Evolutionary conservation across 2,888 invertebrate species (phyloP).

Genomic region (Steromphala cineraria): DNA sequence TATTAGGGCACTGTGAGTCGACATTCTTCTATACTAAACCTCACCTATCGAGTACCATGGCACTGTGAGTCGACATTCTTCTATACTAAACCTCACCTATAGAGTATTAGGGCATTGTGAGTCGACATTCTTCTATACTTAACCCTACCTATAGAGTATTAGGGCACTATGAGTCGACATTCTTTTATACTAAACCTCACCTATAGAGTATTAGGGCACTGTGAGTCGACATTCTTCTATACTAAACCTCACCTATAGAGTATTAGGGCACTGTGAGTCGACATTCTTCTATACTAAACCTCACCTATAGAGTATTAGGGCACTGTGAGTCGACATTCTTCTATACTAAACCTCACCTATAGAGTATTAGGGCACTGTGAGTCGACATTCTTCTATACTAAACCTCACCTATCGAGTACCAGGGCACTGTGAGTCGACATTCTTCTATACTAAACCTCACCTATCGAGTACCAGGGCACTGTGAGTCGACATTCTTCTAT

Average conservation of each 20-base stretch:
- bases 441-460: neutral
- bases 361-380: neutral
- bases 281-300: slow-evolving; percentile 13
- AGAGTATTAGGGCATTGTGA: neutral
- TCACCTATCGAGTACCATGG: neutral
- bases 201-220: neutral
- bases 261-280: slow-evolving; percentile 2
- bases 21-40: slow-evolving; percentile 13
- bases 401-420: neutral
- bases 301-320: neutral
- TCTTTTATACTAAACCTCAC: neutral
- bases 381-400: slow-evolving; percentile 7
- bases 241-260: neutral
- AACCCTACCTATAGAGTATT: neutral
- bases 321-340: slow-evolving; percentile 12
- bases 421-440: slow-evolving; percentile 2
- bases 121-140: slow-evolving; percentile 5
- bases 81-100: neutral
- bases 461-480: neutral
- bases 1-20: slow-evolving; percentile 2
- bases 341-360: neutral
- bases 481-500: no score
- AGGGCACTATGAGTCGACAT: slow-evolving; percentile 2
- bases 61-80: slow-evolving; percentile 12
- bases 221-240: slow-evolving; percentile 12